A percentile compares a stretch with the other conserved stretches of the same genome.
phyloP scores from a whole-genome alignment of 2,888 invertebrate genomes.

The Temnothorax unifasciatus region DNA sequence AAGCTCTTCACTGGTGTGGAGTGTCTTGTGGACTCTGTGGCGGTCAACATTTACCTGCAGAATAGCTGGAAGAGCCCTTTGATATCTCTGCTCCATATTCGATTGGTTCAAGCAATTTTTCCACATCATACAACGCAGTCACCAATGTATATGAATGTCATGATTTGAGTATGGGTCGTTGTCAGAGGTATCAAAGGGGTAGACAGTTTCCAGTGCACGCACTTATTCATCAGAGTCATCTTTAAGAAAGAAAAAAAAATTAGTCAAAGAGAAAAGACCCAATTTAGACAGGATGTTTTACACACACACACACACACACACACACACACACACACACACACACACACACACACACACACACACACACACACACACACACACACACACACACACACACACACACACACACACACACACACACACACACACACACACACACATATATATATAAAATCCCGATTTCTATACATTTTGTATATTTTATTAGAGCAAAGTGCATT shows the following conservation, averaged over 20 bases:
- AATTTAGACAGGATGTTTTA: slow-evolving; percentile 17
- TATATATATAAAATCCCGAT: slow-evolving; percentile 72
- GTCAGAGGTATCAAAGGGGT: slow-evolving; percentile 86
- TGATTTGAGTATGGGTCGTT: slow-evolving; percentile 83
- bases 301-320: too few species aligned
- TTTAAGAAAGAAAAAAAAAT: slow-evolving; percentile 77
- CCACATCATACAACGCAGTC: slow-evolving; percentile 75
- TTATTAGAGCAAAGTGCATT: slow-evolving; percentile 75
- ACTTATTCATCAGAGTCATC: slow-evolving; percentile 84
- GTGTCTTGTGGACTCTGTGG: slow-evolving; percentile 94
- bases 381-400: too few species aligned
- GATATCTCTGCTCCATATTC: slow-evolving; percentile 84
- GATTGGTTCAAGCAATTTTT: slow-evolving; percentile 71
- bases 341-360: too few species aligned
- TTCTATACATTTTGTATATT: slow-evolving; percentile 80
- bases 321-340: too few species aligned
- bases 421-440: too few species aligned
- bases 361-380: too few species aligned
- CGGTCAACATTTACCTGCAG: slow-evolving; percentile 90
- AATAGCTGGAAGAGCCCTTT: slow-evolving; percentile 86
- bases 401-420: too few species aligned
- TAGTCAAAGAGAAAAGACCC: slow-evolving; percentile 59
- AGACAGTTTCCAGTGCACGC: slow-evolving; percentile 85
- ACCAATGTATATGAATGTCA: slow-evolving; percentile 85
- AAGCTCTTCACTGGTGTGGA: slow-evolving; percentile 94